A percentile compares a stretch with the other conserved stretches of the same genome.
These are phyloP conservation scores for Macrotis lagotis DNA, from an alignment of 2,113 vertebrate genomes.

Conservation along the genomic window DNA sequence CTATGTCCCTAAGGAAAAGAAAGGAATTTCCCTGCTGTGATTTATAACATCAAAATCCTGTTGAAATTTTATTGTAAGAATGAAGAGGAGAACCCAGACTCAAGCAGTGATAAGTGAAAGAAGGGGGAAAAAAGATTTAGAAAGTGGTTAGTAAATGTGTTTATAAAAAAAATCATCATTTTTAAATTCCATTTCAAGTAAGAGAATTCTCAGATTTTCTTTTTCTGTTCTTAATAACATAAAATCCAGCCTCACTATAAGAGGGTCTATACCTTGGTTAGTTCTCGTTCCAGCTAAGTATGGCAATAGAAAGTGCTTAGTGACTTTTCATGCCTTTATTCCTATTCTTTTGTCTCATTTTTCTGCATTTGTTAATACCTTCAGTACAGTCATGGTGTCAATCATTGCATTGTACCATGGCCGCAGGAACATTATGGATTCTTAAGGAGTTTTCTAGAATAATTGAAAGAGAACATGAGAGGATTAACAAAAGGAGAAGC, in stretches of 20 bases:
- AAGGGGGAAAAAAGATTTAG: not conserved
- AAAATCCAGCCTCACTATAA: constrained; percentile 10
- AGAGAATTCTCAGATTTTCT: constrained; percentile 3
- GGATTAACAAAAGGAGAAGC: constrained; percentile 17
- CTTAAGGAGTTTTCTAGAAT: constrained; percentile 1
- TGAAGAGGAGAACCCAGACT: constrained; percentile 10
- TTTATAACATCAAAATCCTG: constrained; percentile 1
- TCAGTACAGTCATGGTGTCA: not conserved
- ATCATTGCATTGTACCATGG: not conserved
- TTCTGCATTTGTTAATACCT: constrained; percentile 4
- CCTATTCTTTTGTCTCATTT: not conserved
- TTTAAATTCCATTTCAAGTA: constrained; percentile 37
- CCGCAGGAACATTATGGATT: constrained; percentile 18
- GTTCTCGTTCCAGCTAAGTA: constrained; percentile 10
- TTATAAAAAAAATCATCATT: constrained; percentile 27
- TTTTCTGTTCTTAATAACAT: not conserved
- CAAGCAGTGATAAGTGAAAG: not conserved
- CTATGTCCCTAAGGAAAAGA: not conserved
- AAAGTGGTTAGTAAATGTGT: constrained; percentile 1
- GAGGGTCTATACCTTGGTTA: not conserved
- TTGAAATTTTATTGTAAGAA: constrained; percentile 33
- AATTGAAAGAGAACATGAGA: constrained; percentile 28
- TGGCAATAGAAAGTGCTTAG: constrained; percentile 31
- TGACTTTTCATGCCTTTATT: not conserved
- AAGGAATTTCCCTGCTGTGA: not conserved